These are phyloP conservation scores for Bathynomus jamesi DNA, from an alignment of 1,140 invertebrate species.

Conservation along the genomic window DNA sequence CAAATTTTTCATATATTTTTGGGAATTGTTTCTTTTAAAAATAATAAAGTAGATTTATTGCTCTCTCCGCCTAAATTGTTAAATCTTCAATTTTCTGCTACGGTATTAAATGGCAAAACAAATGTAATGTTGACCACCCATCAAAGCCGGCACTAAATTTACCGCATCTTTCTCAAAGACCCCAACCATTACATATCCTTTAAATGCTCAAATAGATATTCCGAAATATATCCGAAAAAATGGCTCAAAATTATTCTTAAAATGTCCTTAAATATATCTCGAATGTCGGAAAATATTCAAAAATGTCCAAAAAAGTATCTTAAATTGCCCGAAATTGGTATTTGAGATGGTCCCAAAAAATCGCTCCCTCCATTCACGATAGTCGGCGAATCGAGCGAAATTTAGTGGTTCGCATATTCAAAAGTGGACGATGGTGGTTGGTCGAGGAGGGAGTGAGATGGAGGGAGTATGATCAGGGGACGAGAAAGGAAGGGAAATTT, in stretches of 20 bases:
- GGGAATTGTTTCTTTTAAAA: not conserved
- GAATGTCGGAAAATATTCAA: not conserved
- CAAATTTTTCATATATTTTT: not conserved
- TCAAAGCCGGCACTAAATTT: no score
- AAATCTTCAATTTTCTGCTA: no score
- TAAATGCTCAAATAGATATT: conserved; percentile 1
- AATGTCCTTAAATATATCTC: not conserved
- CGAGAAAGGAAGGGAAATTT: not conserved
- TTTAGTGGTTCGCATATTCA: not conserved
- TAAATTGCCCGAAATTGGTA: not conserved
- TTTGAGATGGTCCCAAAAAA: conserved; percentile 3
- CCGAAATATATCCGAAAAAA: not conserved
- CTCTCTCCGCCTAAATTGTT: no score
- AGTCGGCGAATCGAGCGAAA: not conserved
- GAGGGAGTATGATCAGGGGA: not conserved
- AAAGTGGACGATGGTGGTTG: not conserved
- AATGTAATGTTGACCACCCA: no score
- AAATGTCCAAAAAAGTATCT: not conserved
- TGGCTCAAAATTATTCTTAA: not conserved
- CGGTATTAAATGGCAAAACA: no score
- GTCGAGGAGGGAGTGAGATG: conserved; percentile 1
- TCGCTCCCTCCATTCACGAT: not conserved
- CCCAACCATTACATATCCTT: no score
- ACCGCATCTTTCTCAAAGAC: no score
- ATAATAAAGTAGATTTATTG: not conserved